Evolutionary conservation across 2,888 invertebrate genomes (phyloP), one percentile per base, ranked within the genome.

Genomic region (Drosophila quinaria): DNA sequence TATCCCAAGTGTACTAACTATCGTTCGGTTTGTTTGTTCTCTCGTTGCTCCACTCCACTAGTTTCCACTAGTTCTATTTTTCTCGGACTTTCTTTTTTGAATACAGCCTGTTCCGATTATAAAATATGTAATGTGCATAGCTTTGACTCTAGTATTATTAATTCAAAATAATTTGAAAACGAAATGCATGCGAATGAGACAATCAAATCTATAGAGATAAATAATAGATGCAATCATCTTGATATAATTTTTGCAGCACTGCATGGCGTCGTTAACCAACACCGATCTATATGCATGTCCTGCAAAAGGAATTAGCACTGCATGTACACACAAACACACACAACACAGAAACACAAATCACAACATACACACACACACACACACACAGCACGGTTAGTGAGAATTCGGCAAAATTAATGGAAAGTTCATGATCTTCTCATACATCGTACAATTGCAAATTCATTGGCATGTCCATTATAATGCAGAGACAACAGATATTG

Each of bases 1-100:
- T 75, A 75, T 72, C 44, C 65, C 80, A 68, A 80, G 67, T 77
- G 65, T 73, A 59, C 17, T 56, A 58, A 55, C 17, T 56, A 58
- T 60, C 50, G 49, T 51, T 80, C 80, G 79, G 73, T 87, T 81
- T 84, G 78, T 89, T 89, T 72, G 87, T 80, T 89, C 69, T 72
- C 68, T 76, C 65, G 80, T 68, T 76, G 73, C 66, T 69, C 68
- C 73, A 25, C 66, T 69, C 68, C 73, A 25, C 25, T 25, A 25
- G 64, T 73, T 80, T 31, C 63, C 37, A 70, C 69, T 66, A 72
- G 70, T 68, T 63, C 29, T 67, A 78, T 78, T 77, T 79, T 67
- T 58, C 69, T 74, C 70, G 70, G 68, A 67, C 64, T 68, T 50
- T 52, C 19, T 56, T 50, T 74, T 81, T 73, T 46, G 39, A 61